These are phyloP conservation scores for Reinhardtius hippoglossoides DNA, from an alignment of 2,113 vertebrate genomes.

Conservation along the genomic window DNA sequence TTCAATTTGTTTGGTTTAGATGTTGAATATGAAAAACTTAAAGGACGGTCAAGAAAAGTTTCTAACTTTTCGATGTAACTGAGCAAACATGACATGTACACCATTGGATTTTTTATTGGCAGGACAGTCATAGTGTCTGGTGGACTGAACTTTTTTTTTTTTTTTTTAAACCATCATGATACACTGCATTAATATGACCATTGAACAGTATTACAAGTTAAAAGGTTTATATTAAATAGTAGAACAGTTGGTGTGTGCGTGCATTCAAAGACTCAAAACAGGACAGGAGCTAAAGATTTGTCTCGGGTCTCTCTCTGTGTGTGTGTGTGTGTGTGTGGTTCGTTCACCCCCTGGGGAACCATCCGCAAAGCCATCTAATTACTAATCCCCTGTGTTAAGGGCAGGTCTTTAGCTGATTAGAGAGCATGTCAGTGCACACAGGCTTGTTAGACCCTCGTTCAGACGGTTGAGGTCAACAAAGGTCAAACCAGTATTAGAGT, in stretches of 20 bases:
- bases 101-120: no score
- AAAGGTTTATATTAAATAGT: background rate
- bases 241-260: background rate
- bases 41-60: no score
- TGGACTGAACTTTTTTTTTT: no score
- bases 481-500: constrained; percentile 6
- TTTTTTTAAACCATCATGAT: no score
- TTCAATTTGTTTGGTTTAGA: no score
- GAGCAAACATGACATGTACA: no score
- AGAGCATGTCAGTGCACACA: constrained; percentile 15
- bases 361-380: constrained; percentile 52
- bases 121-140: no score
- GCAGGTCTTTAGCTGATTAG: constrained; percentile 49
- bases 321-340: background rate
- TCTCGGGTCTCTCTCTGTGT: background rate
- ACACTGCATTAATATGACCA: background rate
- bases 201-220: constrained; percentile 2
- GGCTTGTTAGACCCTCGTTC: constrained; percentile 5
- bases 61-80: no score
- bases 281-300: background rate
- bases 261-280: background rate
- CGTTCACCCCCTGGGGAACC: background rate
- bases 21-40: no score
- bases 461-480: constrained; percentile 7
- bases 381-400: constrained; percentile 50